These are phyloP conservation scores for Bucorvus abyssinicus DNA, from an alignment of 2,797 vertebrate genomes.

Conservation along the genomic window DNA sequence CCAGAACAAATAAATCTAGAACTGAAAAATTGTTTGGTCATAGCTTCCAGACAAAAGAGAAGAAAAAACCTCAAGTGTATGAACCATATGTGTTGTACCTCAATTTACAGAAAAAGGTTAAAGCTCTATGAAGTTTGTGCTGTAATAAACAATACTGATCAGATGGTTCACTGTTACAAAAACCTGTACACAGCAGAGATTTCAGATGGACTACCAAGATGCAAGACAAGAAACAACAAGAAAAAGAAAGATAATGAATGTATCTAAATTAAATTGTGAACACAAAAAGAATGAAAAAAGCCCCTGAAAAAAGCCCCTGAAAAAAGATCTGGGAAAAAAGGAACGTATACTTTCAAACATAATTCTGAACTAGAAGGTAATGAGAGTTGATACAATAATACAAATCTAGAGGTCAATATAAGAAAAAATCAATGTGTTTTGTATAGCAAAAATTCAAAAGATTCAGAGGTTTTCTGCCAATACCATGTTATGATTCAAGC, in stretches of 20 bases:
- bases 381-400: not conserved
- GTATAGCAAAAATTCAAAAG: not conserved
- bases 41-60: not conserved
- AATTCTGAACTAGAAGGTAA: not conserved
- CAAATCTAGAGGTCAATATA: not conserved
- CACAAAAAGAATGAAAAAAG: not conserved
- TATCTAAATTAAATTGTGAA: not conserved
- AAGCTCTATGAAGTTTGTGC: not conserved
- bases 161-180: not conserved
- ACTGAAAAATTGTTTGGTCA: not conserved
- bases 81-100: not conserved
- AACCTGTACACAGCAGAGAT: not conserved
- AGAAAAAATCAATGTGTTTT: not conserved
- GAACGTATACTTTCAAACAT: accelerated
- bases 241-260: not conserved
- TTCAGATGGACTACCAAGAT: not conserved
- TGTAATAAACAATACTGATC: not conserved
- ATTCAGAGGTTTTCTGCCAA: not conserved
- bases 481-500: not conserved
- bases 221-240: not conserved
- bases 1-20: not conserved
- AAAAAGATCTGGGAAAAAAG: not conserved
- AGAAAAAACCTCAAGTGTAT: not conserved
- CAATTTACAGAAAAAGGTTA: not conserved
- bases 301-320: not conserved